Evolutionary conservation across 1,140 invertebrate species (phyloP).

Genomic region (Acyrthosiphon pisum): DNA sequence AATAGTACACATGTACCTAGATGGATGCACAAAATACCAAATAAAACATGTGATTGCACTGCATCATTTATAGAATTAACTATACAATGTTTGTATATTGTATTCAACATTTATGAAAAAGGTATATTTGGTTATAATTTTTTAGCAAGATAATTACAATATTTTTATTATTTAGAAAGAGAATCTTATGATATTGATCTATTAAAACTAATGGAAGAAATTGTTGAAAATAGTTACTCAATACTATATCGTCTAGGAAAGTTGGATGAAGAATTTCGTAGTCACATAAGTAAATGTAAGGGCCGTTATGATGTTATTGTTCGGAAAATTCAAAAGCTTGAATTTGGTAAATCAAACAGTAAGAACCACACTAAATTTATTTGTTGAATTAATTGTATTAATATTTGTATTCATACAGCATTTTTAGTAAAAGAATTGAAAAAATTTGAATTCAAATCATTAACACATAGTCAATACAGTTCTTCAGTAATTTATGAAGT

Average conservation of each 20-base stretch:
- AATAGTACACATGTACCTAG: constrained; percentile 40
- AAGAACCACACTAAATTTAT: background rate
- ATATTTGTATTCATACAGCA: constrained; percentile 34
- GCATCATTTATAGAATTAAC: constrained; percentile 39
- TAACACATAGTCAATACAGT: constrained; percentile 25
- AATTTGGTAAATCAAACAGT: constrained; percentile 36
- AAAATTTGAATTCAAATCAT: constrained; percentile 48
- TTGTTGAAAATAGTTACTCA: constrained; percentile 43
- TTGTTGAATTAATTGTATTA: background rate
- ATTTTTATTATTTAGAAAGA: constrained; percentile 19
- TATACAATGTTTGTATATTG: constrained; percentile 38
- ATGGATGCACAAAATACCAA: constrained; percentile 44
- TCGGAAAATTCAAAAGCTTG: constrained; percentile 40
- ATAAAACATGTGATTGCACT: constrained; percentile 48
- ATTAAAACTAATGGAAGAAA: constrained; percentile 8
- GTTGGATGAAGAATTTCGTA: constrained; percentile 48
- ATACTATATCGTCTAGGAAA: constrained; percentile 42
- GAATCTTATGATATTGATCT: constrained; percentile 18
- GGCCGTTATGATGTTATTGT: constrained; percentile 51
- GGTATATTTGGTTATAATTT: background rate
- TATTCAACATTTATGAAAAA: constrained; percentile 40
- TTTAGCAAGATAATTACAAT: background rate
- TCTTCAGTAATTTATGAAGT: background rate
- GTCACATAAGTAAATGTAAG: constrained; percentile 53
- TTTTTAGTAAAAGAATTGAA: constrained; percentile 53